Evolutionary conservation across 2,797 vertebrate species (phyloP).

Genomic region (Rhinella marina): DNA sequence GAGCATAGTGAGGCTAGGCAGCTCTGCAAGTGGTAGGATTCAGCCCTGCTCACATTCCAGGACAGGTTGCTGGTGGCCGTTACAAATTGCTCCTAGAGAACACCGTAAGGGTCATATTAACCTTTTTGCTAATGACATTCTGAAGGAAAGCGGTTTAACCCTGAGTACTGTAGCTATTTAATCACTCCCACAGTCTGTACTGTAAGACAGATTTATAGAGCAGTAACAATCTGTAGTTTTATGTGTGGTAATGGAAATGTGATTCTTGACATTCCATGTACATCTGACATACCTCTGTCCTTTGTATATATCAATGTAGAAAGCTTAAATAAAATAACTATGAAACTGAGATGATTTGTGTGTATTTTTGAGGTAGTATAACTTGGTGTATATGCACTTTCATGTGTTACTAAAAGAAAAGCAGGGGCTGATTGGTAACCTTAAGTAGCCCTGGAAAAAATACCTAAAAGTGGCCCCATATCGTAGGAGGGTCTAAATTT

Average conservation of each 20-base stretch:
- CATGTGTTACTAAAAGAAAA: no score
- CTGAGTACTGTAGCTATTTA: neutral
- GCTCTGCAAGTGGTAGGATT: no score
- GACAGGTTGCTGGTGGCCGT: no score
- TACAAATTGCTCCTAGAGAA: no score
- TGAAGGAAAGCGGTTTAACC: neutral
- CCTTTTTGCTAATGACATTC: neutral
- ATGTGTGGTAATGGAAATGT: neutral
- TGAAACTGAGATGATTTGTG: neutral
- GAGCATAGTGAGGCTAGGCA: no score
- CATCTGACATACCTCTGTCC: constrained; percentile 20
- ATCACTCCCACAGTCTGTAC: neutral
- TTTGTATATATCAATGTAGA: constrained; percentile 33
- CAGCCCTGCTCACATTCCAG: no score
- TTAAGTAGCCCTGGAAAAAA: no score
- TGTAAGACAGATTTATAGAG: neutral
- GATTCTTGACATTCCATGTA: constrained; percentile 24
- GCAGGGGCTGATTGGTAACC: no score
- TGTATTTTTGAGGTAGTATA: neutral
- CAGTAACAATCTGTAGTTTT: neutral
- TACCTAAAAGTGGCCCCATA: no score
- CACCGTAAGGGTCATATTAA: neutral
- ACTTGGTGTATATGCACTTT: no score
- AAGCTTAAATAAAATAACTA: constrained; percentile 25
- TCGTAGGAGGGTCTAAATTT: no score